phyloP scores from a whole-genome alignment of 2,797 vertebrate genomes.

The Darevskia mixta region DNA sequence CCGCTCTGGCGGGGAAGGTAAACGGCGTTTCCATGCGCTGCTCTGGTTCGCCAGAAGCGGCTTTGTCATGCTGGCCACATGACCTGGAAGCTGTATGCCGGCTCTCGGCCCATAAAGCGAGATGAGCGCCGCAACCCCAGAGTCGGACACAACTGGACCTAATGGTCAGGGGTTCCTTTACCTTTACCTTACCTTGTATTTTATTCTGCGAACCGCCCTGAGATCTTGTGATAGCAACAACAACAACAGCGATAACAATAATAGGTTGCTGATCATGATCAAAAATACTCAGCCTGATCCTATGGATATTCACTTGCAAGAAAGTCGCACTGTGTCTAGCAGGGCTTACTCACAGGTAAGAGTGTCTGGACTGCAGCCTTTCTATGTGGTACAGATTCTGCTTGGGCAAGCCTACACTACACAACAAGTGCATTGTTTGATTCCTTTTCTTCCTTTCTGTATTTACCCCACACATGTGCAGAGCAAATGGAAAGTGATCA shows the following conservation, averaged over 20 bases:
- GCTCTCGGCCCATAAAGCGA: too few species aligned
- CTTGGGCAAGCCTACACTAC: background rate
- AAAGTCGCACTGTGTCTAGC: background rate
- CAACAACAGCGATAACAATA: background rate
- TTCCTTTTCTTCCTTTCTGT: background rate
- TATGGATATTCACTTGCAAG: background rate
- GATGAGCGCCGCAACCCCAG: too few species aligned
- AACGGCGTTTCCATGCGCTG: too few species aligned
- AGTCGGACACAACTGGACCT: too few species aligned
- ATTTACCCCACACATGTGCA: background rate
- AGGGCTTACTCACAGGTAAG: background rate
- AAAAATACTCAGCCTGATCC: background rate
- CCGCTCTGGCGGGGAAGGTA: too few species aligned
- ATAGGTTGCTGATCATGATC: background rate
- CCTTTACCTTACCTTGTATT: too few species aligned
- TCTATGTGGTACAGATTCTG: background rate
- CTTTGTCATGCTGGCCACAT: too few species aligned
- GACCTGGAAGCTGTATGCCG: too few species aligned
- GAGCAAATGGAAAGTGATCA: constrained; percentile 52
- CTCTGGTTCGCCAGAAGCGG: too few species aligned
- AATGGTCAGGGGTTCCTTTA: too few species aligned
- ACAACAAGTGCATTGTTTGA: background rate
- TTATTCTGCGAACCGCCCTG: too few species aligned
- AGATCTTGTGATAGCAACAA: background rate
- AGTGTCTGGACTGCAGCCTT: background rate